Base-by-base conservation (phyloP, 92 coral and sea anemone genomes). In the Palythoa heliodiscus region DNA sequence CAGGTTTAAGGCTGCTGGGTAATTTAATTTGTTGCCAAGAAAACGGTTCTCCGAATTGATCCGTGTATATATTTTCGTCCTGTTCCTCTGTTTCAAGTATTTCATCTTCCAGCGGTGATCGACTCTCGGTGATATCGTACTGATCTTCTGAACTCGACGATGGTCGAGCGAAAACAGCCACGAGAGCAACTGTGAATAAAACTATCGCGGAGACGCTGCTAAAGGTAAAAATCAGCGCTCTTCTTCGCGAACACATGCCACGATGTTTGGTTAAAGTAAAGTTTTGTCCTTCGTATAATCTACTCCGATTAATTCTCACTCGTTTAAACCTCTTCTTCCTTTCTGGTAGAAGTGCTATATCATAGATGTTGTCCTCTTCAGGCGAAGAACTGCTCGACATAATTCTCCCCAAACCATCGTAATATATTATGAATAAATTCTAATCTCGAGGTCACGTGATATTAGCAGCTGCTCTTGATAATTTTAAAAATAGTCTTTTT, bases 341-440 rank as follows among this genome's bases (percentile, higher is more conserved):
- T 60, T 92, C 93, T 52, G 98, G 98, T 75, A 94, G 91, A 37
- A 94, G 92, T 22, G 98, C 85, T 84, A 94, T 80, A 60, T 86
- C 87, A 87, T 92, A 87, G 24, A 90, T 89, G 88, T 90, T 95
- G 70, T 94, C 92, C 80, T 76, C 80, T 77, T 77, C 93, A 40
- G 43, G 47, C 74, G 84, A 80, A 64, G 84, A 80, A 70, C 40
- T 73, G 84, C 74, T 80, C 84, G 84, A 80, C 84, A 80, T 80
- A 80, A 80, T 80, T 80, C 53, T 80, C 84, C 53, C 84, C 39
- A 35, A 22, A 12, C 25, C 81, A 76, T 76, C 67, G 48, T 74
- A 80, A 80, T 80, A 80, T 40, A 63, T 80, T 20, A 63, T 54
- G 29, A 58, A 22, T 23, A 47, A 14, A 78, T 80, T 80, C 23